phyloP scores from a whole-genome alignment of 2,888 invertebrate genomes.

The Rhagonycha fulva region DNA sequence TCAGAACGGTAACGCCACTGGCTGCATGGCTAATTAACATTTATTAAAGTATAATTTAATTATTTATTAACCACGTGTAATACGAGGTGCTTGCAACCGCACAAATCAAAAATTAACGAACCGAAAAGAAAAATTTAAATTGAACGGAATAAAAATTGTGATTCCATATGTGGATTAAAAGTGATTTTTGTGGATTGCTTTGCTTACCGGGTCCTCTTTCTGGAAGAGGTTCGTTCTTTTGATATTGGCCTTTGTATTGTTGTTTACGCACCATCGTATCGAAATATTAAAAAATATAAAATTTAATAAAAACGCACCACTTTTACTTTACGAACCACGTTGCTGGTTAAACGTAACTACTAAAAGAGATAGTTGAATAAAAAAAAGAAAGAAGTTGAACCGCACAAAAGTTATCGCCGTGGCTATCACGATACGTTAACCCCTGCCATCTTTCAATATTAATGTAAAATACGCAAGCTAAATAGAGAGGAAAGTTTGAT shows the following conservation, averaged over 20 bases:
- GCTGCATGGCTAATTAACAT: not conserved
- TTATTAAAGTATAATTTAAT: not conserved
- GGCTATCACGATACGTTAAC: not conserved
- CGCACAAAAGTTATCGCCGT: not conserved
- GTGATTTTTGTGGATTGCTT: not conserved
- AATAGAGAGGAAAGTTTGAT: not conserved
- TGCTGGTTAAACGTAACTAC: not conserved
- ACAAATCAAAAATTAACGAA: not conserved
- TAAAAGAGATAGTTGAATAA: not conserved
- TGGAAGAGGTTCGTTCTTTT: constrained; percentile 50
- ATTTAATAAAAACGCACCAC: not conserved
- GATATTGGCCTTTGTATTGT: constrained; percentile 37
- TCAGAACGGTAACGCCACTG: not conserved
- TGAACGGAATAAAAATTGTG: not conserved
- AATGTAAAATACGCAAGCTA: not conserved
- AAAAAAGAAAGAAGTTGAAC: constrained; percentile 1
- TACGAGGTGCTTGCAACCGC: not conserved
- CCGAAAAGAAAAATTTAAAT: not conserved
- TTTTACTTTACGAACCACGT: not conserved
- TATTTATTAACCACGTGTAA: not conserved
- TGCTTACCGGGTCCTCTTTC: constrained; percentile 61
- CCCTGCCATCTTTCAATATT: not conserved
- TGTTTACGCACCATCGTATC: constrained; percentile 56
- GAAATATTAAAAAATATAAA: not conserved
- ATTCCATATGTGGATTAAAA: constrained; percentile 13